Evolutionary conservation across 2,113 vertebrate species (phyloP), one percentile per base, ranked within the genome.

Genomic region (Urocolius indicus): DNA sequence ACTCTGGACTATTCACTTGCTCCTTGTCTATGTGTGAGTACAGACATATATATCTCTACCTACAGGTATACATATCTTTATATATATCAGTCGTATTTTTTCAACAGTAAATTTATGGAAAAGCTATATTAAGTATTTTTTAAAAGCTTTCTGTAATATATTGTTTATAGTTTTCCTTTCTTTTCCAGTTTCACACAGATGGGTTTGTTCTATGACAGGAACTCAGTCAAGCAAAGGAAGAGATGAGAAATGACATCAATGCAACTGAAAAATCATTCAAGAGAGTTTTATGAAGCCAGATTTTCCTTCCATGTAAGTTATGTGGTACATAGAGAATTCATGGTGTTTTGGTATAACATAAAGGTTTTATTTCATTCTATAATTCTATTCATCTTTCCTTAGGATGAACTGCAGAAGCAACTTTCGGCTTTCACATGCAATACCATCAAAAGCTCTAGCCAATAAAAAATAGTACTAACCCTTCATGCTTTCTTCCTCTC

Each of bases 401-500:
- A 76, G 43, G 34, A 87, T 2, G 18, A 94, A 69, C 38, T 94
- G 58, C 54, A 85, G 46, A 75, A 94, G 24, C 41, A 66, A 91
- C 69, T 89, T 90, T 87, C 0, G 0, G 63, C 51, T 94, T 95
- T 89, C 82, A 85, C 16, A 74, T 5, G 22, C 36, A 73, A 66
- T 59, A 79, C 16, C 29, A 48, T 62, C 10, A 55, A 62, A 89
- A 69, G 5, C 15, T 62, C 26, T 68, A 75, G 77, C 32, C 69
- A 89, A 65, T 38, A 73, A 94, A 93, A 95, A 36, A 16, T 34
- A 78, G 48, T 48, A 78, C 10, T 32, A 87, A 27, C 2, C 3
- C 9, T 54, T 87, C 54, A 62, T 20, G 77, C 3, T 46, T 89
- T 72, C 38, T 74, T 92, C 52, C 80, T 75, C 26, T 87, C 80